Evolutionary conservation across 1,140 invertebrate species (phyloP).

Genomic region (Odontomachus brunneus): DNA sequence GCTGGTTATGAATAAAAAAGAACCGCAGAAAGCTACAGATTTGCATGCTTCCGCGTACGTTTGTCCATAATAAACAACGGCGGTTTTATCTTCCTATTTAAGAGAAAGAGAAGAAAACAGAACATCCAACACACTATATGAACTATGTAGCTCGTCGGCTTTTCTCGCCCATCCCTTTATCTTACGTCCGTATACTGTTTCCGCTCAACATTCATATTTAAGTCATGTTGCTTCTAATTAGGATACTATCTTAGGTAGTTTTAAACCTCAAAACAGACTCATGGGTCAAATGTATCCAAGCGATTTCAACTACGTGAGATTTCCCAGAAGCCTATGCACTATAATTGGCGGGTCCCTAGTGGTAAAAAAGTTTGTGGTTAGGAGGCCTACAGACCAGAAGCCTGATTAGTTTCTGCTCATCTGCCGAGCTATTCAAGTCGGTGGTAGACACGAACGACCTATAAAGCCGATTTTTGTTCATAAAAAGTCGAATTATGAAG

Average conservation of each 20-base stretch:
- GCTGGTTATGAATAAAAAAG: conserved; percentile 8
- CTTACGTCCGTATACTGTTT: conserved; percentile 31
- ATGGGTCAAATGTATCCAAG: no score
- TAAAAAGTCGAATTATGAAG: no score
- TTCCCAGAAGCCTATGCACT: no score
- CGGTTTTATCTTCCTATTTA: conserved; percentile 10
- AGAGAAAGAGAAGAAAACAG: conserved; percentile 50
- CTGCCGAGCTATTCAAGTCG: no score
- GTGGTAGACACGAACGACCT: no score
- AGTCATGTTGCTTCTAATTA: conserved; percentile 77
- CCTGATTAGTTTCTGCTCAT: no score
- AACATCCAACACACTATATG: conserved; percentile 28
- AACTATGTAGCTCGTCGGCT: conserved; percentile 32
- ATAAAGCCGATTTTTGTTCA: no score
- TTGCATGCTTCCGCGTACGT: background rate
- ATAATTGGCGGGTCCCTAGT: no score
- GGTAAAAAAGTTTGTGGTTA: no score
- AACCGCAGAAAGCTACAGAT: background rate
- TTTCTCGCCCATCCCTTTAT: conserved; percentile 36
- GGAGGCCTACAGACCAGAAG: no score
- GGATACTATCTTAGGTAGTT: conserved; percentile 70
- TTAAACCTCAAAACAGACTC: conserved; percentile 39
- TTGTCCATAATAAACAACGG: conserved; percentile 37
- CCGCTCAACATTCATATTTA: conserved; percentile 74
- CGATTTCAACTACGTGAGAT: no score